Evolutionary conservation across 2,888 invertebrate species (phyloP).

Genomic region (Rhyacophila evoluta): DNA sequence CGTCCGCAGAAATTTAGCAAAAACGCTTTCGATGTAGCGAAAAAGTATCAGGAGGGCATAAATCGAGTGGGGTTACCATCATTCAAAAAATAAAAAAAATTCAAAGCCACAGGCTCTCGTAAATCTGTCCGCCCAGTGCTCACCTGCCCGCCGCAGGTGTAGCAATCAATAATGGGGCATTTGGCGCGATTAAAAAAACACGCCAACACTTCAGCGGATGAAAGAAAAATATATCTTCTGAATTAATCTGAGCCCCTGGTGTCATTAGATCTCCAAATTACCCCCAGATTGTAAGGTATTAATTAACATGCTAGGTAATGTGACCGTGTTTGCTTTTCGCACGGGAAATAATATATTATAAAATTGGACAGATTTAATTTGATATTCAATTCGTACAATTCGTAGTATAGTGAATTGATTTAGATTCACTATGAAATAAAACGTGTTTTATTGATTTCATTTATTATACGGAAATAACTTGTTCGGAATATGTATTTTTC

Average conservation of each 20-base stretch:
- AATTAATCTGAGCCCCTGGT: conserved; percentile 31
- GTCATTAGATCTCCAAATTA: neutral
- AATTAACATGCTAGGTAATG: neutral
- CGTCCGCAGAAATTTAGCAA: conserved; percentile 21
- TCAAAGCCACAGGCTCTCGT: conserved; percentile 34
- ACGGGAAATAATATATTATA: neutral
- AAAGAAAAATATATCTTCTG: conserved; percentile 2
- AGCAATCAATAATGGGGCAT: conserved; percentile 50
- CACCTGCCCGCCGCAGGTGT: conserved; percentile 38
- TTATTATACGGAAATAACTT: no score
- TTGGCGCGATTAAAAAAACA: conserved; percentile 49
- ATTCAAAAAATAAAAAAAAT: conserved; percentile 46
- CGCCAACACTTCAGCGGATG: conserved; percentile 42
- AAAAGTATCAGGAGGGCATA: conserved; percentile 38
- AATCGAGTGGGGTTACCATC: conserved; percentile 40
- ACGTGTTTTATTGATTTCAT: no score
- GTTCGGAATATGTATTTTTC: no score
- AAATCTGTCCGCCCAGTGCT: conserved; percentile 39
- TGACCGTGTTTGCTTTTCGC: neutral
- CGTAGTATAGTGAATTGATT: no score
- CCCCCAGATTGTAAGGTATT: neutral
- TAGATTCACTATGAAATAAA: no score
- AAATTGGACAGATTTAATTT: no score
- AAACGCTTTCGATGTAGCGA: conserved; percentile 29
- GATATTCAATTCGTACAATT: no score